Conservation (phyloP, 1,140 invertebrate genomes). For the Trachymyrmex septentrionalis region DNA sequence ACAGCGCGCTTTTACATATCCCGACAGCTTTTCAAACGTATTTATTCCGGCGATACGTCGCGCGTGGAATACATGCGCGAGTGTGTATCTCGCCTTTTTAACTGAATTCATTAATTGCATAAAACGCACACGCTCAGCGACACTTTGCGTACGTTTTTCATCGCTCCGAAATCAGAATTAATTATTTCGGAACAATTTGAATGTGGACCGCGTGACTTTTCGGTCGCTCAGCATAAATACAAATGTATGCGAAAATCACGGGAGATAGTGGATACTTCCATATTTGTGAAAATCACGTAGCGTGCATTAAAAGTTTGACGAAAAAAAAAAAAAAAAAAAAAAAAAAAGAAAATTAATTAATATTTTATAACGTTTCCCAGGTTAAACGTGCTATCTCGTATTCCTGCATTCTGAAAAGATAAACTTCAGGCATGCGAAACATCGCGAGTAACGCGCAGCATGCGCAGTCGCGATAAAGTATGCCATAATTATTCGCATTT, state of each 20-base stretch:
- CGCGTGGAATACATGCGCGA: background rate
- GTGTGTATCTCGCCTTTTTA: constrained; percentile 33
- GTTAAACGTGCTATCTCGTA: background rate
- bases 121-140: constrained; percentile 23
- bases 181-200: constrained; percentile 58
- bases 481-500: constrained; percentile 47
- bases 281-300: constrained; percentile 30
- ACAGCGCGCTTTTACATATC: constrained; percentile 47
- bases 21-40: constrained; percentile 52
- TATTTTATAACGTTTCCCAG: constrained; percentile 1
- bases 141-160: constrained; percentile 36
- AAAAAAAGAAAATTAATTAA: constrained; percentile 33
- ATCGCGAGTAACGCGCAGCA: background rate
- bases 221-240: constrained; percentile 32
- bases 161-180: constrained; percentile 42
- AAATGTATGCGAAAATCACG: constrained; percentile 39
- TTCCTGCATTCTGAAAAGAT: background rate
- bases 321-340: constrained; percentile 22
- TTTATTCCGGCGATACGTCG: constrained; percentile 35
- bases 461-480: background rate
- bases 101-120: constrained; percentile 44
- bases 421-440: constrained; percentile 1
- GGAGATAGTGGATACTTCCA: background rate
- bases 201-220: constrained; percentile 43
- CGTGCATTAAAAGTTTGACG: constrained; percentile 21